Evolutionary conservation across 2,113 vertebrate genomes (phyloP).

Genomic region (Enhydra lutris): DNA sequence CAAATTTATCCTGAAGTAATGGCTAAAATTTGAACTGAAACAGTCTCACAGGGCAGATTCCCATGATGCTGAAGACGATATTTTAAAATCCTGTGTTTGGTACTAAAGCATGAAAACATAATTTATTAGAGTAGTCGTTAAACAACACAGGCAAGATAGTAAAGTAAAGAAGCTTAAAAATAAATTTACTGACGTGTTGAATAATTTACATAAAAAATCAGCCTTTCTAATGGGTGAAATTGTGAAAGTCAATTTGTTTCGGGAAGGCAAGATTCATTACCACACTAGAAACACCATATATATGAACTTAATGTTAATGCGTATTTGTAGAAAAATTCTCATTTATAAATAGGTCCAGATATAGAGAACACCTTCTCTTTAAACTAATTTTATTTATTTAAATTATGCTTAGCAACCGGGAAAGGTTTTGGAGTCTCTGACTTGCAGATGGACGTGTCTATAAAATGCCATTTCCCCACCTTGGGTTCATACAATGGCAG

Average conservation of each 20-base stretch:
- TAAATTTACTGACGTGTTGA: neutral
- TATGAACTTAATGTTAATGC: neutral
- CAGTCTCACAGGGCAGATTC: neutral
- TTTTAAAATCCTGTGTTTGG: neutral
- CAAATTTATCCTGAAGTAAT: neutral
- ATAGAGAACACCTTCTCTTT: neutral
- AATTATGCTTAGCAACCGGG: neutral
- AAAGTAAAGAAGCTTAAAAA: slow-evolving; percentile 8
- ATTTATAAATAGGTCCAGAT: neutral
- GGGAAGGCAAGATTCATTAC: neutral
- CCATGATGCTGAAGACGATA: neutral
- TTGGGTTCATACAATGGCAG: neutral
- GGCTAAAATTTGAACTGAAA: slow-evolving; percentile 33
- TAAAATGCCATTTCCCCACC: neutral
- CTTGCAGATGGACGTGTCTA: neutral
- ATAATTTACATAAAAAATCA: neutral
- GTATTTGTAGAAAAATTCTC: neutral
- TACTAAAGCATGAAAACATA: neutral
- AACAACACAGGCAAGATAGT: neutral
- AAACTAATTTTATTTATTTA: neutral
- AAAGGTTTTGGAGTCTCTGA: neutral
- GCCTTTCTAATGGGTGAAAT: neutral
- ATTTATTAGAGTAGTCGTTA: neutral
- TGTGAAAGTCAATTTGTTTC: neutral
- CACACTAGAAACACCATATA: neutral